phyloP scores from a whole-genome alignment of 2,888 invertebrate genomes.

The Melanostoma mellinum region DNA sequence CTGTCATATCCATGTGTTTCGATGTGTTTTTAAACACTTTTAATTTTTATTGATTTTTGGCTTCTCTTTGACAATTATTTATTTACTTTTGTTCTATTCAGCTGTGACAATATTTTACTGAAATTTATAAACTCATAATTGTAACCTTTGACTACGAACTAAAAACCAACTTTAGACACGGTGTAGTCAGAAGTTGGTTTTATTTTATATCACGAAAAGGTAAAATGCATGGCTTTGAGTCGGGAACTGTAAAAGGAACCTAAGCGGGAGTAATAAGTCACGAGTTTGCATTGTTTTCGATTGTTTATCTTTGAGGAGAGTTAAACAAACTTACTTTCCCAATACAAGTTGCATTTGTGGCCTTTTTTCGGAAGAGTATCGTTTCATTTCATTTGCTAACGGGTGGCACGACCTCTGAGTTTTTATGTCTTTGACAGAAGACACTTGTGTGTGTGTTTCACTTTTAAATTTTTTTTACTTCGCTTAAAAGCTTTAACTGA shows the following conservation, averaged over 20 bases:
- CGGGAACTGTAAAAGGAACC: background rate
- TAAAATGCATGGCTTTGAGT: constrained; percentile 46
- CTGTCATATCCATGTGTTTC: constrained; percentile 84
- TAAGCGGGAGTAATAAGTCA: constrained; percentile 46
- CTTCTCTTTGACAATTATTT: background rate
- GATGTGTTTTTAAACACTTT: constrained; percentile 13
- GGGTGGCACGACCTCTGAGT: constrained; percentile 7
- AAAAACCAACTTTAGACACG: background rate
- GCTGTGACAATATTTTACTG: background rate
- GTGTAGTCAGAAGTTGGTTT: background rate
- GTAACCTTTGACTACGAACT: constrained; percentile 13
- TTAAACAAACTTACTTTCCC: background rate
- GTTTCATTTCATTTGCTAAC: background rate
- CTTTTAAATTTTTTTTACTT: no score
- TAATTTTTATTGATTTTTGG: background rate
- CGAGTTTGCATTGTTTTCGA: constrained; percentile 36
- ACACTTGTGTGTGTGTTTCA: no score
- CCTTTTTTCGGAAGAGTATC: background rate
- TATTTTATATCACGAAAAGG: constrained; percentile 6
- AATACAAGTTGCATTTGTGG: background rate
- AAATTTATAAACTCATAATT: constrained; percentile 9
- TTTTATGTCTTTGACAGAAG: background rate
- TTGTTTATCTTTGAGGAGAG: constrained; percentile 13
- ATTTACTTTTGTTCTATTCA: constrained; percentile 46
- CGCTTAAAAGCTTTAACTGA: no score